phyloP scores from a whole-genome alignment of 2,797 vertebrate species.

The Xenops minutus region DNA sequence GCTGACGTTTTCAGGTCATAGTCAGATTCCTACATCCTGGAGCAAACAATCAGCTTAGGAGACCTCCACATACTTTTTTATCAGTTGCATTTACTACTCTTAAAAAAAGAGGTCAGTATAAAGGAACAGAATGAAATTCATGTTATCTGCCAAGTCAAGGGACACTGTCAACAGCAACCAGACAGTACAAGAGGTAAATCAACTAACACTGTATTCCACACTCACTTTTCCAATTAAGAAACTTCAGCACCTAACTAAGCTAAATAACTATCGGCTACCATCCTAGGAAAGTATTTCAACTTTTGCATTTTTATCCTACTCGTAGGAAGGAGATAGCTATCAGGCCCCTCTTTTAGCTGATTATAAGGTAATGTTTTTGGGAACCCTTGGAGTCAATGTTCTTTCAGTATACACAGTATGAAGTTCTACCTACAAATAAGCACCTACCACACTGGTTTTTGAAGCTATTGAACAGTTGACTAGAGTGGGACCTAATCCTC shows the following conservation, averaged over 20 bases:
- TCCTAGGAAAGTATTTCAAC: neutral
- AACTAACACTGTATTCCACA: neutral
- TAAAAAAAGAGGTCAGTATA: neutral
- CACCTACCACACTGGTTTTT: neutral
- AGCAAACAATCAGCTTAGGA: neutral
- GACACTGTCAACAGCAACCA: neutral
- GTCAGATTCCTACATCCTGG: neutral
- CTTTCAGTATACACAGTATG: neutral
- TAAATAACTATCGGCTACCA: neutral
- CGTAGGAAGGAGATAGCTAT: neutral
- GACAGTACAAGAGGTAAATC: neutral
- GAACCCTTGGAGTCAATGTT: neutral
- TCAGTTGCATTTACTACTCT: neutral
- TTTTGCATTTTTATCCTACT: neutral
- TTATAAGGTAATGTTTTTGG: neutral
- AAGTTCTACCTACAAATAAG: neutral
- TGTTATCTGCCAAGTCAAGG: neutral
- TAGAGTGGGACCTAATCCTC: neutral
- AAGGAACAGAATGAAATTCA: neutral
- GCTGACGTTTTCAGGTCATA: neutral
- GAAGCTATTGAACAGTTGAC: neutral
- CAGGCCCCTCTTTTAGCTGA: neutral
- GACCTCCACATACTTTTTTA: neutral
- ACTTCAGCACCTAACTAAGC: neutral
- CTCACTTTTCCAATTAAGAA: neutral